Conservation (phyloP, 2,113 vertebrate species). For the Mus pahari region DNA sequence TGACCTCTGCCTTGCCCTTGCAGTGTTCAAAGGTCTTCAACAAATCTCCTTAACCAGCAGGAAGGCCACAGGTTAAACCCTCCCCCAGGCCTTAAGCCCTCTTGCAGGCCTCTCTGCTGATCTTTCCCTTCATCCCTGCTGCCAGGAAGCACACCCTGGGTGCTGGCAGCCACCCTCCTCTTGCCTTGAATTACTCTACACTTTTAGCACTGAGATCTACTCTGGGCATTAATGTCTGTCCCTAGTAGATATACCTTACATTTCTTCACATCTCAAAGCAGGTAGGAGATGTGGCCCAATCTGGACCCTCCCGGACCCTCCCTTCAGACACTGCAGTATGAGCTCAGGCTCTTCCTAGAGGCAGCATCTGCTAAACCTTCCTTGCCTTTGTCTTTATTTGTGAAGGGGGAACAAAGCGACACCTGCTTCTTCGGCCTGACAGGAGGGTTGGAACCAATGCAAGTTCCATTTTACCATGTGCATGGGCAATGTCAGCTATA, state of each 20-base stretch:
- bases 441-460: not conserved
- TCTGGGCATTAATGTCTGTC: not conserved
- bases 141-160: not conserved
- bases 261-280: not conserved
- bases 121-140: not conserved
- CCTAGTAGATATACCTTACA: not conserved
- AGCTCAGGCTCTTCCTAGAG: not conserved
- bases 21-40: constrained; percentile 39
- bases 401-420: not conserved
- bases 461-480: not conserved
- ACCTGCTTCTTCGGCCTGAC: not conserved
- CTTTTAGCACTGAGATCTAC: constrained; percentile 2
- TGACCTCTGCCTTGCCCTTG: not conserved
- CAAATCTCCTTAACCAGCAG: not conserved
- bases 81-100: constrained; percentile 8
- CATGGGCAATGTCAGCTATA: not conserved
- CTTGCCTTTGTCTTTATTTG: not conserved
- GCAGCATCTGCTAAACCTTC: too few species aligned
- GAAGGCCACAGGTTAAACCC: constrained; percentile 35
- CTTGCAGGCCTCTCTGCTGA: not conserved
- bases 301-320: not conserved
- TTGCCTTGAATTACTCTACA: not conserved
- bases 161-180: not conserved
- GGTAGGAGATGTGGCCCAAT: not conserved
- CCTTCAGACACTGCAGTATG: not conserved